A percentile compares a stretch with the other conserved stretches of the same genome.
Conservation (phyloP, 2,888 invertebrate genomes). For the Drosophila melanosoma region DNA sequence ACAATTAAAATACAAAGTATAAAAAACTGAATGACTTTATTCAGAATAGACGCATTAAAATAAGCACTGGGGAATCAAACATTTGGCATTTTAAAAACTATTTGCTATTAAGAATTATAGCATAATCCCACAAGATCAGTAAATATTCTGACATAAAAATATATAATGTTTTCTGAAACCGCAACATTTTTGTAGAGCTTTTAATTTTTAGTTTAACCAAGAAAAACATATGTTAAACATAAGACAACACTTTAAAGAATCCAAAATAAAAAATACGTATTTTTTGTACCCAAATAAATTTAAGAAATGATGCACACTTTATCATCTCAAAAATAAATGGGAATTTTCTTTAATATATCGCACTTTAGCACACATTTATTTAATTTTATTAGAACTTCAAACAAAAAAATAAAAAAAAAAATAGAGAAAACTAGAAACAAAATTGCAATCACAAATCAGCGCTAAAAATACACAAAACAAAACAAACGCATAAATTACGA, state of each 20-base stretch:
- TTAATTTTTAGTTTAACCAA: background rate
- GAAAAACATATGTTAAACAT: background rate
- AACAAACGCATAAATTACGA: constrained; percentile 18
- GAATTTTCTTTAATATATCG: constrained; percentile 1
- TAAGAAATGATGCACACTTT: background rate
- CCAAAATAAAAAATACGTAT: background rate
- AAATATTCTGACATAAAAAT: background rate
- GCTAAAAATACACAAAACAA: constrained; percentile 15
- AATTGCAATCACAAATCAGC: constrained; percentile 20
- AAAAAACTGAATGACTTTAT: background rate
- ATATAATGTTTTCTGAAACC: background rate
- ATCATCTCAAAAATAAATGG: background rate
- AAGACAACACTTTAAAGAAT: background rate
- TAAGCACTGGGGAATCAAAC: background rate
- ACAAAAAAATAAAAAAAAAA: background rate
- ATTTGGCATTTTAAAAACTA: background rate
- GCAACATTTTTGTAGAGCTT: background rate
- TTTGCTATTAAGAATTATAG: background rate
- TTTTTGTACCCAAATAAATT: background rate
- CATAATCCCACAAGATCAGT: background rate
- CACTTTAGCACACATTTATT: background rate
- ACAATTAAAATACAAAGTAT: background rate
- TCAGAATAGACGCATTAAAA: background rate
- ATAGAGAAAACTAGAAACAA: constrained; percentile 1
- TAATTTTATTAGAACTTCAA: constrained; percentile 1